Conservation (phyloP, 2,113 vertebrate genomes). For the Pithys albifrons region DNA sequence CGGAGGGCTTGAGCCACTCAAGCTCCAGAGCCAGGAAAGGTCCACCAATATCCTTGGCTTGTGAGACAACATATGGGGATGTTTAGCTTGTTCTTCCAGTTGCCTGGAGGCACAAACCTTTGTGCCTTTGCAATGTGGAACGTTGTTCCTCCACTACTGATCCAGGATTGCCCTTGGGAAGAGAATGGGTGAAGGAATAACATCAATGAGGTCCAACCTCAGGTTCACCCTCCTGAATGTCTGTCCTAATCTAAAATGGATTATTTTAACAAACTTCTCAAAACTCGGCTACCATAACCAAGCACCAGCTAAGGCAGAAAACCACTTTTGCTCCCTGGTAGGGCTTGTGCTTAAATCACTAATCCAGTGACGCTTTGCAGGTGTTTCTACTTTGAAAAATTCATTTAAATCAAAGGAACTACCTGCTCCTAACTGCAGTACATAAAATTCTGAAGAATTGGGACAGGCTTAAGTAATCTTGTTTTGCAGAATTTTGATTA, state of each 20-base stretch:
- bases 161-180: background rate
- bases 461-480: background rate
- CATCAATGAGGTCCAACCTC: background rate
- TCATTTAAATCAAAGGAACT: background rate
- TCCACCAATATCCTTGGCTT: background rate
- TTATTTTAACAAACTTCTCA: background rate
- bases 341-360: background rate
- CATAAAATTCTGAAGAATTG: background rate
- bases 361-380: background rate
- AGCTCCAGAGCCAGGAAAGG: background rate
- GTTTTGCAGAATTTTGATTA: background rate
- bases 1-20: background rate
- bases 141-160: rapidly evolving
- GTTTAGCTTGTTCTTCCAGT: background rate
- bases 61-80: background rate
- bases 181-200: background rate
- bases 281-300: background rate
- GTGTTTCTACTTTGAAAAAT: background rate
- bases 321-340: background rate
- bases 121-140: background rate
- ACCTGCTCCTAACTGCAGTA: background rate
- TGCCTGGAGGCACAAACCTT: background rate
- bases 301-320: background rate
- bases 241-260: background rate
- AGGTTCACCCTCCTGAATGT: background rate